Evolutionary conservation across 2,113 vertebrate species (phyloP), one percentile per base, ranked within the genome.

Genomic region (Erpornis zantholeuca): DNA sequence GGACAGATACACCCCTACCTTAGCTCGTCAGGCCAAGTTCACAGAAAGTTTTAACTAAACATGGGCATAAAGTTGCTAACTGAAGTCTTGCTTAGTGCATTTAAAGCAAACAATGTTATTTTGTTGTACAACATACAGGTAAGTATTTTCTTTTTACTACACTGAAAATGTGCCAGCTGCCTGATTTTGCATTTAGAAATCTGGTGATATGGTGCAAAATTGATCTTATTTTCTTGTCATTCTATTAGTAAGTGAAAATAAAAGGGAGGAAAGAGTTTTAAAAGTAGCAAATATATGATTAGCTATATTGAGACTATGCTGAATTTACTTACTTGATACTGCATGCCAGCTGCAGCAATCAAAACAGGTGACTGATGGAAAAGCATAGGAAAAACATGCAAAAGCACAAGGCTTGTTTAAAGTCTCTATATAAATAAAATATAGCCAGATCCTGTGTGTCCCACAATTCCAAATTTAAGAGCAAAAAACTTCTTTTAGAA

Each of bases 261-360:
- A 65, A 88, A 65, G 61, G 17, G 47, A 93, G 14, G 25, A 57
- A 82, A 88, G 29, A 76, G 69, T 31, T 73, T 86, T 10, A 88
- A 56, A 88, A 47, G 5, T 36, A 90, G 21, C 18, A 66, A 86
- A 83, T 49, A 23, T 35, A 69, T 75, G 59, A 80, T 20, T 70
- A 92, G 45, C 78, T 77, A 36, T 23, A 88, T 71, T 80, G 60
- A 71, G 42, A 82, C 66, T 84, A 57, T 10, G 29, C 40, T 78
- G 49, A 84, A 79, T 78, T 87, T 61, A 82, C 57, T 78, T 61
- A 35, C 56, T 66, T 68, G 52, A 70, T 8, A 35, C 87, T 88
- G n/a, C 81, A 65, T 78, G 78, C 87, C 87, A 79, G 83, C 82
- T 84, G 82, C 95, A 96, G 71, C 79, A 65, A 57, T 42, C 63